phyloP scores from a whole-genome alignment of 2,888 invertebrate species.

The Macaria notata region DNA sequence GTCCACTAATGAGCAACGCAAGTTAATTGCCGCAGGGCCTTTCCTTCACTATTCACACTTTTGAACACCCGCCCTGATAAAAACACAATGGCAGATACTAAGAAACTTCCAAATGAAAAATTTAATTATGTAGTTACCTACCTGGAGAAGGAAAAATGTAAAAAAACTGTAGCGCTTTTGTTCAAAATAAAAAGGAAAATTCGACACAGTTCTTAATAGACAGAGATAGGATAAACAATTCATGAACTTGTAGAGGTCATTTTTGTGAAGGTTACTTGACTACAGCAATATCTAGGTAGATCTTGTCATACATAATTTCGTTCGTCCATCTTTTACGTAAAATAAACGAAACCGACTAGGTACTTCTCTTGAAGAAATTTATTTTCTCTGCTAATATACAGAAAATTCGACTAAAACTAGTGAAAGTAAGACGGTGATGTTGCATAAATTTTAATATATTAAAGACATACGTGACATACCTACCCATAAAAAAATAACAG shows the following conservation, averaged over 20 bases:
- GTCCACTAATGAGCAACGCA: slow-evolving; percentile 73
- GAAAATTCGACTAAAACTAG: too few relatives aligned
- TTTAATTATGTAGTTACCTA: slow-evolving; percentile 31
- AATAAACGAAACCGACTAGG: background rate
- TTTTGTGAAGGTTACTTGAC: background rate
- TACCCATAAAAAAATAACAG: too few relatives aligned
- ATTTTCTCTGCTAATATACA: background rate
- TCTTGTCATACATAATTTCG: slow-evolving; percentile 1
- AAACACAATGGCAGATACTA: slow-evolving; percentile 51
- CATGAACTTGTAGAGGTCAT: slow-evolving; percentile 9
- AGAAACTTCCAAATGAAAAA: slow-evolving; percentile 44
- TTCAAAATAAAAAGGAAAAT: slow-evolving; percentile 17
- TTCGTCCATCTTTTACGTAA: background rate
- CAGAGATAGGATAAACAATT: slow-evolving; percentile 11
- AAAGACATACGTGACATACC: too few relatives aligned
- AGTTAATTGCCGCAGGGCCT: slow-evolving; percentile 62
- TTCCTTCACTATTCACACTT: slow-evolving; percentile 44
- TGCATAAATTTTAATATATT: too few relatives aligned
- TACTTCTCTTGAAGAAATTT: background rate
- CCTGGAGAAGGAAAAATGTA: slow-evolving; percentile 17
- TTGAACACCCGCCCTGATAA: slow-evolving; percentile 53
- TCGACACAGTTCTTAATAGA: slow-evolving; percentile 9
- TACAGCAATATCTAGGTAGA: background rate
- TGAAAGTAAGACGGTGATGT: too few relatives aligned
- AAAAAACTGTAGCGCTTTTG: slow-evolving; percentile 13